Percentiles rank a stretch among this genome's conserved stretches.
Conservation (phyloP, 2,888 invertebrate genomes). For the Agrochola circellaris region DNA sequence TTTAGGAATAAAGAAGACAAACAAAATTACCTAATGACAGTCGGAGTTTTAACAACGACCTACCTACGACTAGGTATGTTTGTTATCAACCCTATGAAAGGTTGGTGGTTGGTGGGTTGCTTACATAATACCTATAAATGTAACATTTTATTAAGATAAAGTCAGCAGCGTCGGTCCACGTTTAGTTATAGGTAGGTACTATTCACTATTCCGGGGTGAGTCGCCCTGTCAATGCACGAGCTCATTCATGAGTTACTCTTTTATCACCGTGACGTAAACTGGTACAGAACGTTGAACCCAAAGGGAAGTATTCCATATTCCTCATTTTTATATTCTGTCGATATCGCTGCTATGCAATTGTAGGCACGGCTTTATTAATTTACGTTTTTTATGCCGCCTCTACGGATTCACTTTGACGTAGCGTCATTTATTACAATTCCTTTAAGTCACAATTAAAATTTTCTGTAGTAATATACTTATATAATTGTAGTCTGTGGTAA, state of each 20-base stretch:
- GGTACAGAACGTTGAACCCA: constrained; percentile 87
- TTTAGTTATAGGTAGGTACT: constrained; percentile 59
- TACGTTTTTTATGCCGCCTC: background rate
- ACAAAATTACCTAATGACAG: background rate
- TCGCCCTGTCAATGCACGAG: constrained; percentile 86
- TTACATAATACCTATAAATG: constrained; percentile 44
- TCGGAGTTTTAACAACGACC: background rate
- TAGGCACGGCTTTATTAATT: background rate
- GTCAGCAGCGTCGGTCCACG: constrained; percentile 61
- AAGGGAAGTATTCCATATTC: constrained; percentile 87
- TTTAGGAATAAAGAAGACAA: background rate
- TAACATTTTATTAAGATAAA: constrained; percentile 63
- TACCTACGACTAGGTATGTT: background rate
- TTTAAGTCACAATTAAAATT: background rate
- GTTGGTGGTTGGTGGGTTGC: no score
- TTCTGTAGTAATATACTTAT: background rate
- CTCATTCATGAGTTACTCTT: constrained; percentile 85
- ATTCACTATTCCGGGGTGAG: constrained; percentile 80
- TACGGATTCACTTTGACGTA: constrained; percentile 12
- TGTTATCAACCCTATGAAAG: constrained; percentile 12
- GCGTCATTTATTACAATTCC: background rate
- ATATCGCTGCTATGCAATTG: constrained; percentile 70
- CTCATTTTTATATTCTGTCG: constrained; percentile 80
- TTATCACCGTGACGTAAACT: constrained; percentile 86
- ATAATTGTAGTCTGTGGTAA: no score